Conservation (phyloP, 2,797 vertebrate genomes). For the Myotis pilosus region DNA sequence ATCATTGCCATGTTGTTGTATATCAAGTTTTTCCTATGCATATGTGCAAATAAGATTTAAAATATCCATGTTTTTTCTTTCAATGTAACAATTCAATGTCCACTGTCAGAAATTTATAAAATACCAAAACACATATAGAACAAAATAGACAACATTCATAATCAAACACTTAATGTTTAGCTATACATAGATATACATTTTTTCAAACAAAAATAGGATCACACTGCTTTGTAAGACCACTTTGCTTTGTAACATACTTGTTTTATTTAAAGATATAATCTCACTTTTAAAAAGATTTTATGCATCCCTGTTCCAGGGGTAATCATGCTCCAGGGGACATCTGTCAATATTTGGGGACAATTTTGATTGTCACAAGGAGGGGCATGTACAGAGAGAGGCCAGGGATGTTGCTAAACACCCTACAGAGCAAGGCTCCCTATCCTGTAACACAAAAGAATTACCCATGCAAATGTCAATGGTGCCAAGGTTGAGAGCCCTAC, state of each 20-base stretch:
- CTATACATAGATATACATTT: background rate
- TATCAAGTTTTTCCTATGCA: background rate
- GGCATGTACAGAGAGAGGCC: background rate
- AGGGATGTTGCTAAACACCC: background rate
- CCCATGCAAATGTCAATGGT: background rate
- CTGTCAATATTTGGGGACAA: background rate
- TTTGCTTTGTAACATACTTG: background rate
- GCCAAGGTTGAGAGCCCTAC: background rate
- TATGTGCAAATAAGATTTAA: background rate
- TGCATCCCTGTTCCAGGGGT: too few species aligned
- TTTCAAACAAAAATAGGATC: conserved; percentile 6
- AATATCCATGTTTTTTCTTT: background rate
- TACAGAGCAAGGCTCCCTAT: background rate
- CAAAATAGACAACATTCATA: conserved; percentile 16
- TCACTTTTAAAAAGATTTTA: background rate
- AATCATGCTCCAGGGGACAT: background rate
- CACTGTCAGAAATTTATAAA: background rate
- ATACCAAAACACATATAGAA: background rate
- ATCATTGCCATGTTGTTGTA: background rate
- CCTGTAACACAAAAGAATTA: background rate
- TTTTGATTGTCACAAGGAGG: background rate
- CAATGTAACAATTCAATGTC: background rate
- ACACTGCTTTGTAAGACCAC: background rate
- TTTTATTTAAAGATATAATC: background rate
- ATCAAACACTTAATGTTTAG: background rate